Percentiles rank a stretch among this genome's conserved stretches.
These are phyloP conservation scores for Galbula dea DNA, from an alignment of 2,113 vertebrate genomes.

Conservation along the genomic window DNA sequence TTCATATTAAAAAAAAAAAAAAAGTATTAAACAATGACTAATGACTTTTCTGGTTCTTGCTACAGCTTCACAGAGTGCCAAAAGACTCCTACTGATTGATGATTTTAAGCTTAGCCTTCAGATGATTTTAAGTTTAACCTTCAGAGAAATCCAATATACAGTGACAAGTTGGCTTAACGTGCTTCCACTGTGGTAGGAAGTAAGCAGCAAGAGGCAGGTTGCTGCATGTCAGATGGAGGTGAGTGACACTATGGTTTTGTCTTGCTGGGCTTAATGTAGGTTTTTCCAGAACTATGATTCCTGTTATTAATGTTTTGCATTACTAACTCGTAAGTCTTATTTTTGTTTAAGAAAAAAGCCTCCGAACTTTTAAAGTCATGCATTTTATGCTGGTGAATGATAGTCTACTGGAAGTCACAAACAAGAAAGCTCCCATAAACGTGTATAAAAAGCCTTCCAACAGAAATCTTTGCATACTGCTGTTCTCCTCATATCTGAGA, in stretches of 20 bases:
- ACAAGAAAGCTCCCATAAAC: neutral
- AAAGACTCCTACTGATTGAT: neutral
- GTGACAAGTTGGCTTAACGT: neutral
- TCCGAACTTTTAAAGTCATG: neutral
- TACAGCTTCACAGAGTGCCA: neutral
- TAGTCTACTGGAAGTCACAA: neutral
- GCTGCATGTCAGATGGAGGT: rapidly evolving
- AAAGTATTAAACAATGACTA: neutral
- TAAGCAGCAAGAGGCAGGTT: neutral
- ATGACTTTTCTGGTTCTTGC: neutral
- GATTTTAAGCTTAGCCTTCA: neutral
- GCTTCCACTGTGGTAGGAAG: rapidly evolving
- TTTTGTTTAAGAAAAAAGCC: neutral
- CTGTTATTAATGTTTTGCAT: neutral
- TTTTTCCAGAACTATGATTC: neutral
- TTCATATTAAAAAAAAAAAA: neutral
- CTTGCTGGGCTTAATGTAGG: neutral
- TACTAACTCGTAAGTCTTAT: neutral
- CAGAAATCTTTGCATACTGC: neutral
- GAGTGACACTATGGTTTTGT: neutral
- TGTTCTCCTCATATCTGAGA: neutral
- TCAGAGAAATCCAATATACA: neutral
- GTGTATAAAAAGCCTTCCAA: neutral
- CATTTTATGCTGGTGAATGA: neutral
- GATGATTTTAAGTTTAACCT: neutral